phyloP scores from a whole-genome alignment of 1,140 invertebrate genomes.

The Drosophila triauraria region DNA sequence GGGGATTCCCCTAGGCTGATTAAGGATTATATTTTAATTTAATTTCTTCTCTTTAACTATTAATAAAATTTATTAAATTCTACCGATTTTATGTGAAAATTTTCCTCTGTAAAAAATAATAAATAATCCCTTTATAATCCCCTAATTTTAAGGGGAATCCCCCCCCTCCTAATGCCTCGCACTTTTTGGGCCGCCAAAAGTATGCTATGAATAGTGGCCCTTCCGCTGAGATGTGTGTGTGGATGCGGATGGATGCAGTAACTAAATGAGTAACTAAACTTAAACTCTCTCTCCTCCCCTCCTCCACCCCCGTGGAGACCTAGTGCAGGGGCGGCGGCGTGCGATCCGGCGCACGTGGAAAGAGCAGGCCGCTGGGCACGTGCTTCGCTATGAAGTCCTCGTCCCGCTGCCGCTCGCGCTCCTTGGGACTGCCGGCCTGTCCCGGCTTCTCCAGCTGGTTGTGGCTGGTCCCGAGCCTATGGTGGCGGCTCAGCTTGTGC shows the following conservation, averaged over 20 bases:
- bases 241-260: slow-evolving; percentile 35
- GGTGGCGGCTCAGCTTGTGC: slow-evolving; percentile 24
- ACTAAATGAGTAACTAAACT: slow-evolving; percentile 55
- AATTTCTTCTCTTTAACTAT: background rate
- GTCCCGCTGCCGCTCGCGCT: slow-evolving; percentile 33
- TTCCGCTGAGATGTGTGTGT: slow-evolving; percentile 23
- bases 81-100: background rate
- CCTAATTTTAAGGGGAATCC: background rate
- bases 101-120: background rate
- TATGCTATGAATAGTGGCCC: slow-evolving; percentile 51
- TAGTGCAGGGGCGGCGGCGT: slow-evolving; percentile 82
- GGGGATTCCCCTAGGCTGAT: background rate
- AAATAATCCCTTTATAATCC: background rate
- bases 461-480: slow-evolving; percentile 10
- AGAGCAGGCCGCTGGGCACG: slow-evolving; percentile 74
- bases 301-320: background rate
- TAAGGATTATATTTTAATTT: too few relatives aligned
- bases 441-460: slow-evolving; percentile 31
- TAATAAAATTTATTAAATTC: background rate
- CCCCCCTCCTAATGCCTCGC: slow-evolving; percentile 11
- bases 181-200: slow-evolving; percentile 43
- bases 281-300: background rate
- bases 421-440: slow-evolving; percentile 40
- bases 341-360: slow-evolving; percentile 76
- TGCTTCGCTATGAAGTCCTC: slow-evolving; percentile 78